Percentiles rank a stretch among this genome's conserved stretches.
These are phyloP conservation scores for Emmelina monodactyla DNA, from an alignment of 2,888 invertebrate genomes.

Conservation along the genomic window DNA sequence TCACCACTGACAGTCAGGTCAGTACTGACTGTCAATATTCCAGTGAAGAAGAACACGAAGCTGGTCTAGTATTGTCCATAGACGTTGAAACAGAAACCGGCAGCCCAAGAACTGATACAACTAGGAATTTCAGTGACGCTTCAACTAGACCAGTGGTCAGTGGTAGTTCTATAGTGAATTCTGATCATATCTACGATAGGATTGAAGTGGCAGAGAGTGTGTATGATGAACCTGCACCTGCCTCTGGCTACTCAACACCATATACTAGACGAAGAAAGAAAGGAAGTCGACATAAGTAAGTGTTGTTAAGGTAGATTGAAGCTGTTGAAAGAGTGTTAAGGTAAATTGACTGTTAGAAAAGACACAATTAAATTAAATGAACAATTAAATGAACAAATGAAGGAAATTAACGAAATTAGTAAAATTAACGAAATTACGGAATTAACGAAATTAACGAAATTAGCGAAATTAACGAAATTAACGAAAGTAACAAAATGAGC, in stretches of 20 bases:
- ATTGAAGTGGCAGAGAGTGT: constrained; percentile 33
- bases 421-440: too few species aligned
- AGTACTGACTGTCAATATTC: constrained; percentile 27
- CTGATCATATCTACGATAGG: constrained; percentile 29
- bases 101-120: constrained; percentile 28
- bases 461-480: too few species aligned
- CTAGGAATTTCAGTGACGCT: constrained; percentile 30
- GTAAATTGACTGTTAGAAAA: too few species aligned
- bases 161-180: constrained; percentile 16
- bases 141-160: constrained; percentile 34
- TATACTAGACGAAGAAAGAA: constrained; percentile 38
- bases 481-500: too few species aligned
- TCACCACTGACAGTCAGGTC: background rate
- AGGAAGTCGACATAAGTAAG: constrained; percentile 33
- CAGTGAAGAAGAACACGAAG: constrained; percentile 43
- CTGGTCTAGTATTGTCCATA: constrained; percentile 46
- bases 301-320: too few species aligned
- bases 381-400: too few species aligned
- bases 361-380: too few species aligned
- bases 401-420: too few species aligned
- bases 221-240: constrained; percentile 24
- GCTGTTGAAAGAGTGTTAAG: too few species aligned
- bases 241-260: constrained; percentile 33
- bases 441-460: too few species aligned
- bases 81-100: constrained; percentile 32